Conservation (phyloP, 1,140 invertebrate species). For the Platorchestia sp. region DNA sequence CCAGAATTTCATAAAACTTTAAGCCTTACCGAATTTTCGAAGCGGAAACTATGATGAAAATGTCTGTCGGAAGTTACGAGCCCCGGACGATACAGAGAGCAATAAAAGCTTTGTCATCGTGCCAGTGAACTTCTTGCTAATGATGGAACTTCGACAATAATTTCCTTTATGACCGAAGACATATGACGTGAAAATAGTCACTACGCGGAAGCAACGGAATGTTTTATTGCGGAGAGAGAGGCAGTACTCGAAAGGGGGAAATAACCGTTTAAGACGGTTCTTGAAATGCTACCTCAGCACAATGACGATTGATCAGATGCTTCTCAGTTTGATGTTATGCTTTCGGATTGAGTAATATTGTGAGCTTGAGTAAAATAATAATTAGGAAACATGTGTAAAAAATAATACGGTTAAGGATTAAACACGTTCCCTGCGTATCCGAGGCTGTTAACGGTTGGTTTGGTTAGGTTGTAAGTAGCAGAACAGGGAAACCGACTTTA, state of each 20-base stretch:
- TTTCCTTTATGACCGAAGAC: constrained; percentile 45
- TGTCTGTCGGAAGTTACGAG: not conserved
- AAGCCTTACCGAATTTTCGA: not conserved
- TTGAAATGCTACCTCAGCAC: not conserved
- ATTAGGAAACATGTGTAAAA: too few relatives aligned
- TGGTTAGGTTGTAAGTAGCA: too few relatives aligned
- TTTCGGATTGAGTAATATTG: too few relatives aligned
- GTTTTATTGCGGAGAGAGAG: not conserved
- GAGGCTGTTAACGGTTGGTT: too few relatives aligned
- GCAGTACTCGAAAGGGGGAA: not conserved
- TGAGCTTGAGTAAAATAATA: too few relatives aligned
- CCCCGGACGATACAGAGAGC: not conserved
- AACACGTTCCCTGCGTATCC: too few relatives aligned
- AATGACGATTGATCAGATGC: too few relatives aligned
- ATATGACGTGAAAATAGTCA: not conserved
- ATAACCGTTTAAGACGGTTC: not conserved
- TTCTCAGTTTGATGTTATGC: too few relatives aligned
- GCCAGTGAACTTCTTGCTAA: constrained; percentile 39
- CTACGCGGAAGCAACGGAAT: not conserved
- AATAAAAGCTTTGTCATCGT: constrained; percentile 36
- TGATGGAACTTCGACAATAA: constrained; percentile 46
- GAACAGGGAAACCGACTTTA: too few relatives aligned
- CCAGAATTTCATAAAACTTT: not conserved
- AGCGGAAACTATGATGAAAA: constrained; percentile 8
- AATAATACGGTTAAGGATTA: too few relatives aligned